phyloP scores from a whole-genome alignment of 2,113 vertebrate genomes.

The Vulpes vulpes region DNA sequence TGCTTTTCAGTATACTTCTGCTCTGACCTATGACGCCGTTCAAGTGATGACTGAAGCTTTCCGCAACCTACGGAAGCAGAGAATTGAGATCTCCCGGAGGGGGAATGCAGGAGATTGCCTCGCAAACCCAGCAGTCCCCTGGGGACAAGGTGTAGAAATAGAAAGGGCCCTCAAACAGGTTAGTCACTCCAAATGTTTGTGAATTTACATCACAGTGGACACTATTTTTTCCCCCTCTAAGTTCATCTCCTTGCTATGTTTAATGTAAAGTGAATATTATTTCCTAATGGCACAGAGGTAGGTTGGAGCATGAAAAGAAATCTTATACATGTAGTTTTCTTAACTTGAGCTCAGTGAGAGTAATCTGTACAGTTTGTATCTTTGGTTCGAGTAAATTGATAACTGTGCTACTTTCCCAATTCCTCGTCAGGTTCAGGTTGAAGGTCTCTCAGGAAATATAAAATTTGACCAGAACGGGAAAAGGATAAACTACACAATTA shows the following conservation, averaged over 20 bases:
- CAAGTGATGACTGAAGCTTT: conserved; percentile 99
- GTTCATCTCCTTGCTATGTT: background rate
- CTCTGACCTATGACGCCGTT: conserved; percentile 97
- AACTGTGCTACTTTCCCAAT: conserved; percentile 44
- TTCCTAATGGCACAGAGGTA: background rate
- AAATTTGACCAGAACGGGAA: conserved; percentile 99
- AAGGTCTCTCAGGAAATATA: conserved; percentile 98
- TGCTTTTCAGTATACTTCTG: conserved; percentile 96
- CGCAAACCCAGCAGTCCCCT: conserved; percentile 98
- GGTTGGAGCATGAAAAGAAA: background rate
- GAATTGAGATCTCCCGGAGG: conserved; percentile 96
- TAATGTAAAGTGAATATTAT: background rate
- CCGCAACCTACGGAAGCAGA: conserved; percentile 96
- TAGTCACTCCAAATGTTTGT: conserved; percentile 48
- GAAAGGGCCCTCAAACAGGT: conserved; percentile 99
- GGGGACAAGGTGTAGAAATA: conserved; percentile 98
- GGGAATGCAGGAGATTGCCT: conserved; percentile 98
- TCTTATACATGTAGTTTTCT: background rate
- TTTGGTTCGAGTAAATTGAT: conserved; percentile 5
- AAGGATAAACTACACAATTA: conserved; percentile 98
- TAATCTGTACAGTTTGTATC: background rate
- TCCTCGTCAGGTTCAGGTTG: conserved; percentile 93
- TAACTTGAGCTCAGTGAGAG: background rate
- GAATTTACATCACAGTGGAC: no score
- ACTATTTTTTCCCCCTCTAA: background rate